These are phyloP conservation scores for Neodiprion virginianus DNA, from an alignment of 1,140 invertebrate species.

Conservation along the genomic window DNA sequence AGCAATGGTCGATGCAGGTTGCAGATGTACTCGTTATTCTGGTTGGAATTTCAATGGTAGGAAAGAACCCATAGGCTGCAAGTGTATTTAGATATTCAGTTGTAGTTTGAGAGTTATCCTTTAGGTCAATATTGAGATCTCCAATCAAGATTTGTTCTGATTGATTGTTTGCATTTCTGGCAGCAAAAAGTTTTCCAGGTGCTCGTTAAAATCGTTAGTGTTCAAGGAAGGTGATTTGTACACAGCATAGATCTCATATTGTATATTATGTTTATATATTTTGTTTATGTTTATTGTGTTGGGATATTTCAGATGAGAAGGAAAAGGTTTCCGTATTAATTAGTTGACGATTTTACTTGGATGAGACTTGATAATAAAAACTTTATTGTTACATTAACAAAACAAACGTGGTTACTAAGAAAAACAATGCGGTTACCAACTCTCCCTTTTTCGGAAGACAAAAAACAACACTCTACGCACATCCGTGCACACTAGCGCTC, in stretches of 20 bases:
- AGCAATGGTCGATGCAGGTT: neutral
- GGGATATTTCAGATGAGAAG: too few species aligned
- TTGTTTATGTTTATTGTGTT: neutral
- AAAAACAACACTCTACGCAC: too few species aligned
- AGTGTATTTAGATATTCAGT: neutral
- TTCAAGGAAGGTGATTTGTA: neutral
- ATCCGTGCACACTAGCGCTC: too few species aligned
- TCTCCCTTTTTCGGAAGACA: too few species aligned
- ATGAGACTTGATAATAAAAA: too few species aligned
- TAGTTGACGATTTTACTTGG: too few species aligned
- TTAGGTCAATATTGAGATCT: neutral
- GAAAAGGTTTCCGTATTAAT: too few species aligned
- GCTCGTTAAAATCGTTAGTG: neutral
- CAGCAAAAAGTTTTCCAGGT: neutral
- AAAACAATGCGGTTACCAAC: too few species aligned
- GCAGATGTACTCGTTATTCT: neutral
- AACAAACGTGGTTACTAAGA: too few species aligned
- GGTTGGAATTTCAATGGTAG: neutral
- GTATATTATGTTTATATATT: neutral
- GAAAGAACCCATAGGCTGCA: neutral
- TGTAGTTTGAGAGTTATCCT: neutral
- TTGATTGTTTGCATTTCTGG: neutral
- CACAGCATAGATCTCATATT: neutral
- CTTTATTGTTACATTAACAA: too few species aligned
- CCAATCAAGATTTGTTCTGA: neutral